Base-by-base conservation (phyloP, 2,888 invertebrate genomes). In the Temnothorax rugatulus region DNA sequence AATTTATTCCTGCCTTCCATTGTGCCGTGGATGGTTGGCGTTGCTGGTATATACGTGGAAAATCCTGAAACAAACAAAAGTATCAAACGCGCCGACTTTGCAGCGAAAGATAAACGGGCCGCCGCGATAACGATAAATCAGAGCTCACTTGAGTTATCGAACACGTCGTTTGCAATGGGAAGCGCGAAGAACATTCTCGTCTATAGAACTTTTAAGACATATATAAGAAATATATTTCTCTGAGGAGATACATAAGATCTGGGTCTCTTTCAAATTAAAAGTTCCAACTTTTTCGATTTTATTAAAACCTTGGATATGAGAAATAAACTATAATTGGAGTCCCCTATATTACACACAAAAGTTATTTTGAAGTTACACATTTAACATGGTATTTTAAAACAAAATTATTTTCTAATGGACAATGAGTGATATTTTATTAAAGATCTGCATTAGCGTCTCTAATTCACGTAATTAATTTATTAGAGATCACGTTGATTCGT, bases 81-180 rank as follows among this genome's bases (percentile, higher is more conserved):
- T 68, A 77, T 77, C 54, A 68, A 68, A 59, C 47, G 15, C 18
- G 21, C 34, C 44, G 69, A 71, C 34, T 69, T 69, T 15, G 18
- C 34, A 34, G 50, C 25, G 29, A 77, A 34, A 79, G 71, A 79
- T 71, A 79, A 79, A 79, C 59, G 79, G 21, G 57, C 38, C 38
- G 47, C 18, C 41, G 18, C 59, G 59, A 68, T 71, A 59, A 71
- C 59, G 71, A 71, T 79, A 79, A 79, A 79, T 79, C 79, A 57
- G 59, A 79, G 47, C 71, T 79, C 18, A 59, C 79, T 79, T 47
- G 71, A 71, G 59, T 71, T 71, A 79, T 79, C 71, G 71, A 79
- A 59, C 71, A 15, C 47, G 54, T 29, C n/a, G 41, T 41, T 77
- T 52, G 52, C 61, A 77, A 38, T 68, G 18, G 21, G 44, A 41